Conservation (phyloP, 1,140 invertebrate species). For the Lanistes nyassanus region DNA sequence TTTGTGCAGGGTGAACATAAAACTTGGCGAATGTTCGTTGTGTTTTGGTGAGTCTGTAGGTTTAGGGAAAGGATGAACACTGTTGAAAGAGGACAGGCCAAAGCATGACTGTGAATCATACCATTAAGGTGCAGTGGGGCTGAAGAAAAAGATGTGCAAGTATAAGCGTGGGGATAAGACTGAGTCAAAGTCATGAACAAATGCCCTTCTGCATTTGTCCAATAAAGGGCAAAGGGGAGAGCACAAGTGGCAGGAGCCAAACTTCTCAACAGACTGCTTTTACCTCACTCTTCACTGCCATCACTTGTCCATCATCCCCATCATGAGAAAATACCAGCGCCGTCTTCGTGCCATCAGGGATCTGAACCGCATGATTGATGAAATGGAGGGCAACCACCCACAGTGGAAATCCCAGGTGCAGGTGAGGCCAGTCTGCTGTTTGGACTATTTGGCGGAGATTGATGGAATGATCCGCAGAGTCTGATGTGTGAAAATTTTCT, state of each 20-base stretch:
- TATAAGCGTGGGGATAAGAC: no score
- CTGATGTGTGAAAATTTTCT: background rate
- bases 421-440: conserved; percentile 3
- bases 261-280: conserved; percentile 97
- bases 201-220: conserved; percentile 4
- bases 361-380: conserved; percentile 90
- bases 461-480: no score
- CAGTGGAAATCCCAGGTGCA: conserved; percentile 76
- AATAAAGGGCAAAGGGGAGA: conserved; percentile 36
- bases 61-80: no score
- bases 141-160: no score
- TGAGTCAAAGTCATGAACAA: no score
- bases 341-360: conserved; percentile 85
- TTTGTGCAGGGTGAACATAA: no score
- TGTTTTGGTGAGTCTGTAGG: no score
- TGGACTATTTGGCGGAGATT: background rate
- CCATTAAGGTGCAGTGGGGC: no score
- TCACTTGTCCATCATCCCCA: conserved; percentile 88
- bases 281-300: conserved; percentile 94
- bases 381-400: conserved; percentile 76
- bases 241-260: conserved; percentile 77
- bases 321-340: conserved; percentile 87
- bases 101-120: no score
- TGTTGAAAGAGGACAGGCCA: no score
- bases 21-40: no score